Conservation (phyloP, 2,797 vertebrate species). For the Coreius guichenoti region DNA sequence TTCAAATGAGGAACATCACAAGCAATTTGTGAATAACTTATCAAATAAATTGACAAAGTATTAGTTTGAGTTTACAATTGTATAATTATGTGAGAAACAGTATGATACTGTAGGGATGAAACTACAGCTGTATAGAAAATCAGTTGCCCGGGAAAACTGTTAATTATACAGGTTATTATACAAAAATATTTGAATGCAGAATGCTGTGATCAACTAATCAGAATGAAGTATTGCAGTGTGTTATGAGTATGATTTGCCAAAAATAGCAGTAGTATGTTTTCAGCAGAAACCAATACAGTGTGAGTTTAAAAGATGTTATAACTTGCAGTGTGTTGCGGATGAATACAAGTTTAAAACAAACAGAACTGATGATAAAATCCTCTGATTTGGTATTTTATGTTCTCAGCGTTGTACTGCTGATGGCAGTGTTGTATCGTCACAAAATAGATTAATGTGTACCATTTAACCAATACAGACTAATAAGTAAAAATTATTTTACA, state of each 20-base stretch:
- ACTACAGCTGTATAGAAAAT: not conserved
- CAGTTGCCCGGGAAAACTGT: not conserved
- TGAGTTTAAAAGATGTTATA: not conserved
- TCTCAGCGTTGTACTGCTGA: conserved; percentile 7
- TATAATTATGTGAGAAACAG: not conserved
- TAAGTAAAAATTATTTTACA: not conserved
- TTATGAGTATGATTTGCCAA: not conserved
- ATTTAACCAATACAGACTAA: not conserved
- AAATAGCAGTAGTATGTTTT: not conserved
- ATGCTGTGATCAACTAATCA: not conserved
- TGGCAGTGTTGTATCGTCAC: conserved; percentile 18
- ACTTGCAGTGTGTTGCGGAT: not conserved
- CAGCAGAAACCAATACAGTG: not conserved
- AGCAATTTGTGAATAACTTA: not conserved
- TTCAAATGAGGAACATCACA: not conserved
- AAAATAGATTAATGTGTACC: not conserved
- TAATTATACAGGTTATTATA: not conserved
- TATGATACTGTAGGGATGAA: not conserved
- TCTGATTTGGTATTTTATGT: not conserved
- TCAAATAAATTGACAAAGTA: not conserved
- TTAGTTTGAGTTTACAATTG: not conserved
- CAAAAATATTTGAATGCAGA: not conserved
- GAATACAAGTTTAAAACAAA: not conserved
- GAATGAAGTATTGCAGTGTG: not conserved
- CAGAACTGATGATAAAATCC: not conserved